These are phyloP conservation scores for Bombylius discolor DNA, from an alignment of 2,888 invertebrate genomes.

Conservation along the genomic window DNA sequence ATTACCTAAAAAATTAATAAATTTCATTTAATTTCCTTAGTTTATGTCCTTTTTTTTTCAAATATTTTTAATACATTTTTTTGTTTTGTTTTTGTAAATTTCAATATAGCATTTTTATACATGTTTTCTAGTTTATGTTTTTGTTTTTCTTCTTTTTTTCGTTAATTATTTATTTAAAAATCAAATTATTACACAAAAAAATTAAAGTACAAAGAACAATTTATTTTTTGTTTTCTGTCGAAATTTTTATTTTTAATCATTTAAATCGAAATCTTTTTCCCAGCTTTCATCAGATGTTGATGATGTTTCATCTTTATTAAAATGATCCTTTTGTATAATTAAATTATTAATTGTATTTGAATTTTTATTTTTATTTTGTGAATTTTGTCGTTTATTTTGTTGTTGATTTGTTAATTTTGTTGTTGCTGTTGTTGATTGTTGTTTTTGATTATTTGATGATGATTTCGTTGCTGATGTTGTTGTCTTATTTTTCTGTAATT, in stretches of 20 bases:
- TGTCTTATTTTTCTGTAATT: background rate
- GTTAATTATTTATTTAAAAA: no score
- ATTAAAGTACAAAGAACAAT: no score
- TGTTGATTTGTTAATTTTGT: background rate
- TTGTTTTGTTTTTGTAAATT: no score
- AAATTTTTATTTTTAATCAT: constrained; percentile 12
- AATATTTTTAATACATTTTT: no score
- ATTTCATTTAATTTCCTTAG: no score
- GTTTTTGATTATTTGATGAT: background rate
- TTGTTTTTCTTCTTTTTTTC: no score
- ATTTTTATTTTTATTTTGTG: constrained; percentile 1
- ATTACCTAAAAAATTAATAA: no score
- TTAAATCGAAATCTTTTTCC: constrained; percentile 47
- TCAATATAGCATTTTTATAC: no score
- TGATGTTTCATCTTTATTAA: constrained; percentile 16
- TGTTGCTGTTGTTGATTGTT: background rate
- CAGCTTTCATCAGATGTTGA: constrained; percentile 45
- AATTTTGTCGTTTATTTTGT: no score
- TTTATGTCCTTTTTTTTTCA: no score
- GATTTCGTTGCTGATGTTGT: constrained; percentile 1
- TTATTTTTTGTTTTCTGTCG: background rate
- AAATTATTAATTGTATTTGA: background rate
- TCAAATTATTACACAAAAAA: no score
- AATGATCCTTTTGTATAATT: constrained; percentile 15
- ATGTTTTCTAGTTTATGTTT: no score